Conservation (phyloP, 2,797 vertebrate genomes). For the Rhadinocentrus ornatus region DNA sequence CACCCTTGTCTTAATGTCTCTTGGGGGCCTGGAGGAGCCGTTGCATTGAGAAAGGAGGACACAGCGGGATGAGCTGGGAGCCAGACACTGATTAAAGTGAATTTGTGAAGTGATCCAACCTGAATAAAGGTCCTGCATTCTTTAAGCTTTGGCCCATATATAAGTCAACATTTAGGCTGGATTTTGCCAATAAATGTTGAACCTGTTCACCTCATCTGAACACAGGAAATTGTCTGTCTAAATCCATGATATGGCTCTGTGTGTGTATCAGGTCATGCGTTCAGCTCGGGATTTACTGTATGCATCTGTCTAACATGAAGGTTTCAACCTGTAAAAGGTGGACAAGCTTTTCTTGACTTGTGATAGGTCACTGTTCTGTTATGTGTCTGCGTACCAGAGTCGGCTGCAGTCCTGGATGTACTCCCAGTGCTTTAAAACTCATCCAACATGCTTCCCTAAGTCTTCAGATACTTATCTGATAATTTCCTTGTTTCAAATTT, state of each 20-base stretch:
- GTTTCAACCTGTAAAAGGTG: not conserved
- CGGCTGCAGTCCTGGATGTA: slow-evolving; percentile 22
- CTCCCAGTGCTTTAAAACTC: not conserved
- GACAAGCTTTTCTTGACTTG: not conserved
- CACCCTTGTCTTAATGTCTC: slow-evolving; percentile 15
- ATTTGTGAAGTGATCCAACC: slow-evolving; percentile 26
- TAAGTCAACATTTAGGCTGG: slow-evolving; percentile 20
- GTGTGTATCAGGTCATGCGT: not conserved
- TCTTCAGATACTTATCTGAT: not conserved
- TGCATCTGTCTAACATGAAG: not conserved
- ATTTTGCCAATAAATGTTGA: slow-evolving; percentile 25
- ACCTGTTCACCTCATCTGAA: slow-evolving; percentile 6
- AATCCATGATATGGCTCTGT: not conserved
- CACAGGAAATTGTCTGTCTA: slow-evolving; percentile 66
- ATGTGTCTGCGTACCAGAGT: not conserved
- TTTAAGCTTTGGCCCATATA: slow-evolving; percentile 27
- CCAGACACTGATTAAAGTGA: slow-evolving; percentile 34
- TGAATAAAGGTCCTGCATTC: slow-evolving; percentile 44
- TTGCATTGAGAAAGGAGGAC: slow-evolving; percentile 23
- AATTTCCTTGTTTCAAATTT: not conserved
- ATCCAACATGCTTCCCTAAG: not conserved
- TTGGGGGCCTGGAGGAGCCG: slow-evolving; percentile 5
- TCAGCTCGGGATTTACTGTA: not conserved
- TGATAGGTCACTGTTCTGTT: not conserved
- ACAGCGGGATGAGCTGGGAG: not conserved